Percentiles rank a stretch among this genome's conserved stretches.
Conservation (phyloP, 2,888 invertebrate genomes). For the Ptilodon capucinus region DNA sequence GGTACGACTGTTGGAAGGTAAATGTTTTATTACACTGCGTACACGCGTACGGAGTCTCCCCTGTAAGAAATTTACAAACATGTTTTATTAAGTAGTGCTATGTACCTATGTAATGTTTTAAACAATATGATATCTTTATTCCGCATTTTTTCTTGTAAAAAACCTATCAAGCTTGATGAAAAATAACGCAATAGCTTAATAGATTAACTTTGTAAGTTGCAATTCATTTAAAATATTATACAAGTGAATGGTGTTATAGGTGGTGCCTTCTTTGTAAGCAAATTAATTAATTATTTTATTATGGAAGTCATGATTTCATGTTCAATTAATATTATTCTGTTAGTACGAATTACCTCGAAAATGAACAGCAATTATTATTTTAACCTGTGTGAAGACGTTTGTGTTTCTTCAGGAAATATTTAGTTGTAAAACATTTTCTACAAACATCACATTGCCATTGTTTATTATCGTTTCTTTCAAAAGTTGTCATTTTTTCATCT, state of each 20-base stretch:
- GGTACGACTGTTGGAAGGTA: conserved; percentile 95
- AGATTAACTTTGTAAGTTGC: background rate
- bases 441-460: conserved; percentile 95
- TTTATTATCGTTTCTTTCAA: conserved; percentile 84
- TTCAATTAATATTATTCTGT: conserved; percentile 47
- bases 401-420: conserved; percentile 94
- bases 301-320: background rate
- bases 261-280: conserved; percentile 6
- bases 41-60: conserved; percentile 94
- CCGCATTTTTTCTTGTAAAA: background rate
- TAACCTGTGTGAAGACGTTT: conserved; percentile 92
- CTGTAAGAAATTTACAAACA: conserved; percentile 65
- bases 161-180: conserved; percentile 12
- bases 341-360: conserved; percentile 75
- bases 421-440: conserved; percentile 92
- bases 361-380: conserved; percentile 67
- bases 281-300: no score
- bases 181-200: background rate
- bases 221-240: no score
- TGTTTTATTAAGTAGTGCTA: background rate
- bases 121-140: no score
- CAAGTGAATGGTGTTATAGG: background rate
- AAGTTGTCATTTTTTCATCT: conserved; percentile 42
- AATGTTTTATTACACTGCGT: conserved; percentile 91
- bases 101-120: no score